These are phyloP conservation scores for Xanthorhoe spadicearia DNA, from an alignment of 2,888 invertebrate genomes.

Conservation along the genomic window DNA sequence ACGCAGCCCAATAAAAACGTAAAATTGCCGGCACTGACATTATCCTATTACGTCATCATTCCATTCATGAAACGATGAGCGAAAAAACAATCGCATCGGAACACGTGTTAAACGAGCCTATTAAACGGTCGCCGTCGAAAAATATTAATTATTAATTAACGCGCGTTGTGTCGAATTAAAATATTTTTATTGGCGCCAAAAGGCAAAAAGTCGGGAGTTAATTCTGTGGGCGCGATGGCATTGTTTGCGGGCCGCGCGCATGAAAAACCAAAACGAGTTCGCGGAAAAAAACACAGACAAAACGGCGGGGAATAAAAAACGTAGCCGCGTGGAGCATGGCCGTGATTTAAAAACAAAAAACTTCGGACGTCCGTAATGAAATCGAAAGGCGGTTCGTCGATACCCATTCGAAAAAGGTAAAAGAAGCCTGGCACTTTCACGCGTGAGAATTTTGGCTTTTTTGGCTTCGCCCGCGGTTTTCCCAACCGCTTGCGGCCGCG, in stretches of 20 bases:
- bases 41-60: constrained; percentile 84
- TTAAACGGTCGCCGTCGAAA: constrained; percentile 78
- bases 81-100: constrained; percentile 80
- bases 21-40: constrained; percentile 81
- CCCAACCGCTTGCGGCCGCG: constrained; percentile 51
- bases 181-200: constrained; percentile 83
- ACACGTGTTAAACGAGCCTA: constrained; percentile 80
- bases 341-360: constrained; percentile 84
- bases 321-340: constrained; percentile 71
- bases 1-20: constrained; percentile 81
- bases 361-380: constrained; percentile 83
- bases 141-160: constrained; percentile 85
- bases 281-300: constrained; percentile 75
- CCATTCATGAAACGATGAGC: constrained; percentile 81
- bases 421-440: constrained; percentile 80
- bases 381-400: constrained; percentile 85
- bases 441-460: constrained; percentile 82
- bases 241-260: constrained; percentile 82
- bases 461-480: constrained; percentile 61
- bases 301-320: constrained; percentile 74
- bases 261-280: constrained; percentile 75
- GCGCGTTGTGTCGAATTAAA: constrained; percentile 76
- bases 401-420: constrained; percentile 82
- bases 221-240: constrained; percentile 81
- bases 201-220: constrained; percentile 82